phyloP scores from a whole-genome alignment of 2,888 invertebrate species.

The Rhamnusium bicolor region DNA sequence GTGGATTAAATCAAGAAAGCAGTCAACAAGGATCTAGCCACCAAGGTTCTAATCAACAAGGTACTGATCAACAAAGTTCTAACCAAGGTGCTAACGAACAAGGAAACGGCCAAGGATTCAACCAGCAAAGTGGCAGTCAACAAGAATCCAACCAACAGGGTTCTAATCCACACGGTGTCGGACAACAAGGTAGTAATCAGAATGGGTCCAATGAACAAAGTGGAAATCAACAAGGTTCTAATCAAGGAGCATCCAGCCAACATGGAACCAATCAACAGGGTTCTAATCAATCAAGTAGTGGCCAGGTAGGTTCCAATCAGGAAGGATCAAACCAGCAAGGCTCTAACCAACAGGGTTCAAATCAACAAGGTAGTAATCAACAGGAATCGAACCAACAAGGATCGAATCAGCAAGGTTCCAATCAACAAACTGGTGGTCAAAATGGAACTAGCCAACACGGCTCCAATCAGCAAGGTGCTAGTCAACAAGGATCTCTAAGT shows the following conservation, averaged over 20 bases:
- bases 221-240: too few relatives aligned
- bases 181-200: conserved; percentile 38
- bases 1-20: conserved; percentile 23
- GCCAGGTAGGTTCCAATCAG: neutral
- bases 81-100: conserved; percentile 20
- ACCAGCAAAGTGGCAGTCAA: conserved; percentile 35
- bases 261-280: conserved; percentile 34
- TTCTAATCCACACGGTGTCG: conserved; percentile 38
- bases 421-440: too few relatives aligned
- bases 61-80: conserved; percentile 35
- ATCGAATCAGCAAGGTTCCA: conserved; percentile 21
- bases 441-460: conserved; percentile 33
- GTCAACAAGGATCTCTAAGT: conserved; percentile 34
- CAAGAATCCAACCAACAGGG: conserved; percentile 36
- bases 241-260: conserved; percentile 23
- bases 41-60: conserved; percentile 21
- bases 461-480: conserved; percentile 29
- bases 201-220: conserved; percentile 35
- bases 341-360: conserved; percentile 46
- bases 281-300: conserved; percentile 9
- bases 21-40: conserved; percentile 25
- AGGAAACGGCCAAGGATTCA: conserved; percentile 16
- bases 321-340: conserved; percentile 29
- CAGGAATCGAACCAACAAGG: conserved; percentile 21
- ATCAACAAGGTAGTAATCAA: neutral